Evolutionary conservation across 30 jellyfish, hydroid and myxozoan genomes (phyloP).

Genomic region (Chironex yamaguchii): DNA sequence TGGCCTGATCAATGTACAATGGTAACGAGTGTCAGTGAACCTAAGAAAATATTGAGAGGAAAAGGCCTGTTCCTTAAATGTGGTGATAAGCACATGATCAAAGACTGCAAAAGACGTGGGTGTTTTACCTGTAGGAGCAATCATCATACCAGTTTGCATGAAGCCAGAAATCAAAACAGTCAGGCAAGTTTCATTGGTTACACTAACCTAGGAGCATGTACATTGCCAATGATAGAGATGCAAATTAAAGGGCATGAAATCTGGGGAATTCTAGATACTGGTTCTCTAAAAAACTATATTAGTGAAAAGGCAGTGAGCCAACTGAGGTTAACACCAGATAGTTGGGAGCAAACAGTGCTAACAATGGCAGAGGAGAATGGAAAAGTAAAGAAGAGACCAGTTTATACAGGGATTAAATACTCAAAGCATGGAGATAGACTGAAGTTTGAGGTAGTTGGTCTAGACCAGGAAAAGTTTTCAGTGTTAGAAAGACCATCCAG

Average conservation of each 20-base stretch:
- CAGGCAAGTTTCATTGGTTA: conserved; percentile 10
- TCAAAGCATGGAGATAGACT: conserved; percentile 30
- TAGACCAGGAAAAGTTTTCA: conserved; percentile 46
- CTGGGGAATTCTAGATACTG: conserved; percentile 37
- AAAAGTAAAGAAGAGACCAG: conserved; percentile 7
- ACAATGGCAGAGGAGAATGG: conserved; percentile 20
- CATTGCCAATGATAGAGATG: conserved; percentile 42
- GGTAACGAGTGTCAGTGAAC: conserved; percentile 12
- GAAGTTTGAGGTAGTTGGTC: conserved; percentile 38
- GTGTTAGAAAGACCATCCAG: conserved; percentile 29
- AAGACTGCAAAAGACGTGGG: conserved; percentile 49
- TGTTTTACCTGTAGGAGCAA: conserved; percentile 51
- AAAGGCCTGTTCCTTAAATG: conserved; percentile 51
- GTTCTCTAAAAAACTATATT: conserved; percentile 13
- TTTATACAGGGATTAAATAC: conserved; percentile 9
- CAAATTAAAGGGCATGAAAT: conserved; percentile 34
- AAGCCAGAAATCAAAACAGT: conserved; percentile 19
- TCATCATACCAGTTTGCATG: conserved; percentile 64
- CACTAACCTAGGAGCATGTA: conserved; percentile 29
- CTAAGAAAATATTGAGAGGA: conserved; percentile 41
- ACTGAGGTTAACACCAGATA: neutral
- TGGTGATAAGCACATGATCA: conserved; percentile 48
- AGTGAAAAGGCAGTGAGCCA: conserved; percentile 1
- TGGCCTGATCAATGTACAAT: conserved; percentile 59
- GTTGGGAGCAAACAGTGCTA: conserved; percentile 35